These are phyloP conservation scores for Allolobophora icterica DNA, from an alignment of 2,888 invertebrate species.

Conservation along the genomic window DNA sequence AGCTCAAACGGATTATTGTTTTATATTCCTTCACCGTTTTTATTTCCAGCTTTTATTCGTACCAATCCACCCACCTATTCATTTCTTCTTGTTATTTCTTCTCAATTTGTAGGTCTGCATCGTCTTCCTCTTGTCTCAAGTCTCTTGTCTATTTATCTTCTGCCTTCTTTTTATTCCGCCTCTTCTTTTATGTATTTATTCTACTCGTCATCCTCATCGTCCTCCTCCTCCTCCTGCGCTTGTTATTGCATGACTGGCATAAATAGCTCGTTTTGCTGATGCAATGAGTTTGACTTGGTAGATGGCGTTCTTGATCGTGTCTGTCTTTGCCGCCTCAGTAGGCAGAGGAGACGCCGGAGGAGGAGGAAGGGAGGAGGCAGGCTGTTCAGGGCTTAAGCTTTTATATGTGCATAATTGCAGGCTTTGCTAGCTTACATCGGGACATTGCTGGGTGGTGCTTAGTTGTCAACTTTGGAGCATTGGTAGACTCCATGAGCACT, in stretches of 20 bases:
- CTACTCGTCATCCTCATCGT: background rate
- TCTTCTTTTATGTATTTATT: background rate
- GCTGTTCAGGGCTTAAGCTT: background rate
- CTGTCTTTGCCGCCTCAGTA: background rate
- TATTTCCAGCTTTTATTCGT: no score
- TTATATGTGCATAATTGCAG: background rate
- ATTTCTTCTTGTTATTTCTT: no score
- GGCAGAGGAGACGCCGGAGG: background rate
- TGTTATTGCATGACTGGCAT: background rate
- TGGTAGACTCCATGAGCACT: no score
- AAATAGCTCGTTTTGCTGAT: background rate
- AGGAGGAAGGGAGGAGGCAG: no score
- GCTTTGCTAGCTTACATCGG: background rate
- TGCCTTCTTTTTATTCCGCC: no score
- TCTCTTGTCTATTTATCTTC: background rate
- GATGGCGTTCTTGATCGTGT: background rate
- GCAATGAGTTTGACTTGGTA: background rate
- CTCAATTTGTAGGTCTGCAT: background rate
- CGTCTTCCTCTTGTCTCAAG: background rate
- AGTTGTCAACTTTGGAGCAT: no score
- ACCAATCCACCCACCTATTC: no score
- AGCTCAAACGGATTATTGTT: no score
- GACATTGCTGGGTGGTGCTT: background rate
- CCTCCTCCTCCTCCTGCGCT: background rate
- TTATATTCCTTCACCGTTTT: no score